Evolutionary conservation across 2,113 vertebrate species (phyloP).

Genomic region (Taurulus bubalis): DNA sequence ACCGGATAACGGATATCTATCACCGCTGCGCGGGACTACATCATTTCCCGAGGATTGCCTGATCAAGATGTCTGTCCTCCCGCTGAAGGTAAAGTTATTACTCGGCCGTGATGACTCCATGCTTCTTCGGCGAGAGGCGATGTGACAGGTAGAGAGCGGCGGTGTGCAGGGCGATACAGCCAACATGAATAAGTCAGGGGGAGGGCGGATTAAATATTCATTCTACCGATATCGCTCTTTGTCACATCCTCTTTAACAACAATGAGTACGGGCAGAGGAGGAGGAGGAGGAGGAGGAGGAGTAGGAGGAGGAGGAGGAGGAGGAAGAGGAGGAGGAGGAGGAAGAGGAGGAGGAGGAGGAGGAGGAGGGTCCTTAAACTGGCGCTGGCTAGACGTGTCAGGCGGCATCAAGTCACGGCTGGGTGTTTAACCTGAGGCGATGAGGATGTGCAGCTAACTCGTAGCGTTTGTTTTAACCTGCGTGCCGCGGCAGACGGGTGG

Average conservation of each 20-base stretch:
- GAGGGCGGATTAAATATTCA: conserved; percentile 82
- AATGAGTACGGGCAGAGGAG: conserved; percentile 66
- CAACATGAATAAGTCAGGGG: conserved; percentile 80
- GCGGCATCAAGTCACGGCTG: conserved; percentile 60
- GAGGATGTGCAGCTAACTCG: conserved; percentile 26
- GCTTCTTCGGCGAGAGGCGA: conserved; percentile 57
- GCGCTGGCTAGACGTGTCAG: conserved; percentile 65
- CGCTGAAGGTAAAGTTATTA: conserved; percentile 68
- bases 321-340: conserved; percentile 55
- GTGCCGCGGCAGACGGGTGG: neutral
- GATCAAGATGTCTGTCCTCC: conserved; percentile 70
- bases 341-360: conserved; percentile 55
- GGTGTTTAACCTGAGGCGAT: conserved; percentile 62
- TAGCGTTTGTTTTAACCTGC: conserved; percentile 62
- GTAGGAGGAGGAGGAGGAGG: conserved; percentile 57
- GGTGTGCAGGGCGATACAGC: conserved; percentile 54
- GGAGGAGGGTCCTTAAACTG: conserved; percentile 66
- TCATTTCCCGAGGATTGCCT: conserved; percentile 50
- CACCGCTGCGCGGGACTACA: conserved; percentile 51
- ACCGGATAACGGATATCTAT: conserved; percentile 74
- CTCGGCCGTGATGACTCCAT: conserved; percentile 53
- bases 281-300: conserved; percentile 57
- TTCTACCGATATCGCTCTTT: conserved; percentile 75
- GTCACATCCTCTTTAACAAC: conserved; percentile 82
- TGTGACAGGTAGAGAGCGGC: conserved; percentile 72